phyloP scores from a whole-genome alignment of 2,113 vertebrate species.

The Pomatorhinus ruficollis region DNA sequence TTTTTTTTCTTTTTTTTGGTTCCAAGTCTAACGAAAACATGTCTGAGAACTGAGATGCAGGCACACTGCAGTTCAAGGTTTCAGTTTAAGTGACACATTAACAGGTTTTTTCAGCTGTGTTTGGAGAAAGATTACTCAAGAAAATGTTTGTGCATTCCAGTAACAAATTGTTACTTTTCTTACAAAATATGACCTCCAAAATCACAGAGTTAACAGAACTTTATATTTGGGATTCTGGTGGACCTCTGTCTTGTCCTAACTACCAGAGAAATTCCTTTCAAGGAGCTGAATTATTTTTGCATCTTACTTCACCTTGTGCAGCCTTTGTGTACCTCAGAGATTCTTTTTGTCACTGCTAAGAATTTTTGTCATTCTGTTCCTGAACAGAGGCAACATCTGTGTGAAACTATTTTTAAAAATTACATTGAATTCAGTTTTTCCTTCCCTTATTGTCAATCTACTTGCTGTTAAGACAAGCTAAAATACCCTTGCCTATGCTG shows the following conservation, averaged over 20 bases:
- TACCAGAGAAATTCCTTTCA: not conserved
- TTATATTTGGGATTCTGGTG: not conserved
- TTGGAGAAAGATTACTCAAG: slow-evolving; percentile 63
- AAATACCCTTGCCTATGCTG: not conserved
- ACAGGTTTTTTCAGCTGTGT: slow-evolving; percentile 60
- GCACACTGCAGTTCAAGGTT: slow-evolving; percentile 41
- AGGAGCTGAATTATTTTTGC: not conserved
- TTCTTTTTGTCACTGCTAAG: not conserved
- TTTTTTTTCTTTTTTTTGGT: not conserved
- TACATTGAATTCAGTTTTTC: not conserved
- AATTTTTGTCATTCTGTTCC: not conserved
- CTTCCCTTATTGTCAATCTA: not conserved
- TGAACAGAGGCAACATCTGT: not conserved
- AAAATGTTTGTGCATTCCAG: slow-evolving; percentile 51
- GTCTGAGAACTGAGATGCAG: not conserved
- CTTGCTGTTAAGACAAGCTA: not conserved
- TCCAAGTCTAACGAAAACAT: not conserved
- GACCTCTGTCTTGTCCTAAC: not conserved
- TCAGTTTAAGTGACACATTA: slow-evolving; percentile 54
- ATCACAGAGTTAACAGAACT: not conserved
- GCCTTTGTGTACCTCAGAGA: not conserved
- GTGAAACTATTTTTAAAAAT: not conserved
- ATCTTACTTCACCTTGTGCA: not conserved
- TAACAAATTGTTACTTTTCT: not conserved
- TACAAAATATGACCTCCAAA: not conserved